These are phyloP conservation scores for Cabera pusaria DNA, from an alignment of 2,888 invertebrate genomes.

Conservation along the genomic window DNA sequence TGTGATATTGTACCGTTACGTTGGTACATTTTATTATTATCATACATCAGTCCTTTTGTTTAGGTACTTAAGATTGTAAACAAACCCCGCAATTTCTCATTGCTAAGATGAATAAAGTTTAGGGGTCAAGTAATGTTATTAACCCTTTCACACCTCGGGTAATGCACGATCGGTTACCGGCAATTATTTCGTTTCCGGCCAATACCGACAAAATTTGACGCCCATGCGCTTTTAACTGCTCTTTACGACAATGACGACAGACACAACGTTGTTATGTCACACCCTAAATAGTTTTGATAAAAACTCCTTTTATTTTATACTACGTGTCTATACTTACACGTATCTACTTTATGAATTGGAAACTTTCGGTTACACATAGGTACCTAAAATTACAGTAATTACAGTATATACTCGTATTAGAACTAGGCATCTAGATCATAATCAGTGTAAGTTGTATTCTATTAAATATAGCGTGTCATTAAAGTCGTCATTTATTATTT, in stretches of 20 bases:
- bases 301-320: no score
- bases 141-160: constrained; percentile 77
- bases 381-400: no score
- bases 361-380: no score
- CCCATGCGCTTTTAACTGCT: constrained; percentile 35
- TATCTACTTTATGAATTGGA: no score
- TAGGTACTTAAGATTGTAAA: constrained; percentile 29
- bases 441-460: no score
- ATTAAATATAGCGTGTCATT: no score
- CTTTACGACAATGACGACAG: constrained; percentile 17
- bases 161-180: constrained; percentile 73
- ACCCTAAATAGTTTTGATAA: constrained; percentile 11
- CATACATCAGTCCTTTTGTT: constrained; percentile 18
- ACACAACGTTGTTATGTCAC: constrained; percentile 16
- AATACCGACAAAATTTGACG: constrained; percentile 52
- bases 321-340: no score
- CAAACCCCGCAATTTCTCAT: constrained; percentile 31
- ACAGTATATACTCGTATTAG: no score
- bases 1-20: constrained; percentile 17
- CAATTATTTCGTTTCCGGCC: constrained; percentile 72
- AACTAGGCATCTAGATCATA: no score
- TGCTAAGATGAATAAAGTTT: constrained; percentile 53
- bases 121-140: constrained; percentile 77
- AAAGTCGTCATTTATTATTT: constrained; percentile 1
- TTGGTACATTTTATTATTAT: constrained; percentile 5